Evolutionary conservation across 2,888 invertebrate genomes (phyloP).

Genomic region (Lagria hirta): DNA sequence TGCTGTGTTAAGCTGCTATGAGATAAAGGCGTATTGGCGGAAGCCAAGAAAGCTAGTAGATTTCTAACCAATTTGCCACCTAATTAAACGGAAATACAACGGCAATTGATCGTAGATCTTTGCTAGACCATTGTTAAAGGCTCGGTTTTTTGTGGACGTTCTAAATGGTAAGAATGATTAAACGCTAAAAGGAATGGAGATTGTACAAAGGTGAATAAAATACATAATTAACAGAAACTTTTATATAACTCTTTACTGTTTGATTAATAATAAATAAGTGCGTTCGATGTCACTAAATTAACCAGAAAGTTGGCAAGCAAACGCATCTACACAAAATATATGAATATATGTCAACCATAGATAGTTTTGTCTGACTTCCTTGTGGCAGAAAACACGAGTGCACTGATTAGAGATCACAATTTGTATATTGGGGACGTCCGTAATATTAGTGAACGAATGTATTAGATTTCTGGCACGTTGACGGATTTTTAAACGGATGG

Average conservation of each 20-base stretch:
- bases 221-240: constrained; percentile 44
- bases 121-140: too few species aligned
- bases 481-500: constrained; percentile 52
- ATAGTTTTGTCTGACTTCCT: constrained; percentile 34
- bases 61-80: too few species aligned
- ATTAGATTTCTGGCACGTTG: constrained; percentile 32
- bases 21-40: too few species aligned
- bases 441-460: constrained; percentile 23
- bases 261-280: constrained; percentile 48
- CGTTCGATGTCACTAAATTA: constrained; percentile 55
- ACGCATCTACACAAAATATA: constrained; percentile 54
- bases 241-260: constrained; percentile 47
- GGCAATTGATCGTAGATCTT: too few species aligned
- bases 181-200: too few species aligned
- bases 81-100: too few species aligned
- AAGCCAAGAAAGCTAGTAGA: too few species aligned
- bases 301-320: constrained; percentile 51
- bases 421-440: constrained; percentile 42
- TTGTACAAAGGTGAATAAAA: constrained; percentile 27
- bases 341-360: constrained; percentile 42
- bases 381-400: constrained; percentile 44
- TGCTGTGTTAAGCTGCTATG: too few species aligned
- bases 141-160: too few species aligned
- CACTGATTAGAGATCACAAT: constrained; percentile 46
- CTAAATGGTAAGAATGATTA: too few species aligned